Base-by-base conservation (phyloP, 2,113 vertebrate species). In the Prolemur simus region DNA sequence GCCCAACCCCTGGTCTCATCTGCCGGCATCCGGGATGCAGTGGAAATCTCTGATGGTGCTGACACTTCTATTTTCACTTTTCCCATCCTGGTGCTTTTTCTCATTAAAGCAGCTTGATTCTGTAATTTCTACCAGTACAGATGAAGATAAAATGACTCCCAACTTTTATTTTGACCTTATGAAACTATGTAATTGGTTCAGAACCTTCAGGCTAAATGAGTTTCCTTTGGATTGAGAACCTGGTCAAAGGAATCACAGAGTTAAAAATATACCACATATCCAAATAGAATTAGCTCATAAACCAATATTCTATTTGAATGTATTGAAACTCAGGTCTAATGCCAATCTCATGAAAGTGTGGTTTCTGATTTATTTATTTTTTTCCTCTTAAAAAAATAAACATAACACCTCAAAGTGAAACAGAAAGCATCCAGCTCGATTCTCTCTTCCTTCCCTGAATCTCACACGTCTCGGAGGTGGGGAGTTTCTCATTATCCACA, bases 51-150 rank as follows among this genome's bases (percentile, higher is more conserved):
- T 92, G 93, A 98, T 84, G 96, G 97, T 96, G 98, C 86, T 98
- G 98, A 98, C 98, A 98, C 93, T 98, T 98, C 96, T 91, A 98
- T 98, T 98, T 98, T 97, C 98, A 98, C 97, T 73, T 97, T 80
- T 92, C 91, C 96, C 58, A 95, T 97, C 98, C 91, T 92, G 97
- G 98, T 91, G 97, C 83, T 96, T 94, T 96, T 98, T 97, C 82
- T 98, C 97, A 98, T 98, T 98, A 98, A 97, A 98, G 97, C 97
- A 97, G 94, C 97, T 97, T 97, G 98, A 95, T 97, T 98, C 93
- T 97, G 96, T 98, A 98, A 98, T 96, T 97, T 97, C 96, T 95
- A 86, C 95, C 95, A 95, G 91, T 81, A 96, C 32, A 34, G 95
- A 97, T 93, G 73, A 34, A 37, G 98, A 97, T 87, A 95, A 97